Evolutionary conservation across 2,113 vertebrate species (phyloP).

Genomic region (Peromyscus maniculatus): DNA sequence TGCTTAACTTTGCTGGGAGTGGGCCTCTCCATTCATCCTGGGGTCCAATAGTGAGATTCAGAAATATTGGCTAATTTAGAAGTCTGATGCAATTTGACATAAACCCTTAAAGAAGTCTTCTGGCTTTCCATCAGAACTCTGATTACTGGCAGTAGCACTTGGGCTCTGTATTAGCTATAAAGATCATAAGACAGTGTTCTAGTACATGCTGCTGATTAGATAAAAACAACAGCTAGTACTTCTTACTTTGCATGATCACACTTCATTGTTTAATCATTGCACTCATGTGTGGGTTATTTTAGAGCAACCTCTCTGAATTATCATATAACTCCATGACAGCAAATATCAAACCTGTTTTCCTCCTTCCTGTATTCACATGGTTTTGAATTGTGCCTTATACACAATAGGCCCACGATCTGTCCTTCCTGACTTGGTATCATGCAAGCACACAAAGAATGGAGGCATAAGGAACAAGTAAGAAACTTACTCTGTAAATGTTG

Average conservation of each 20-base stretch:
- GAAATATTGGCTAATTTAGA: neutral
- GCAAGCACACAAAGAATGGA: neutral
- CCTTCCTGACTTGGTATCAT: constrained; percentile 3
- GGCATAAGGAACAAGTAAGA: neutral
- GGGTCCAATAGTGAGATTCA: neutral
- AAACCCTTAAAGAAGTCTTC: neutral
- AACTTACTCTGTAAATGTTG: neutral
- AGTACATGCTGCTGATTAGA: constrained; percentile 23
- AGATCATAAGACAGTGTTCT: neutral
- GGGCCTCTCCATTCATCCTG: neutral
- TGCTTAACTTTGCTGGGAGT: constrained; percentile 9
- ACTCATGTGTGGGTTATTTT: neutral
- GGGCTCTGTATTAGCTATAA: neutral
- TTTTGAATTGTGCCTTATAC: neutral
- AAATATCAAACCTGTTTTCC: neutral
- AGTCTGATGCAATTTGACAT: neutral
- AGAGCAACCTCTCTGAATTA: neutral
- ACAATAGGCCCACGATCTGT: neutral
- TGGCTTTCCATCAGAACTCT: constrained; percentile 18
- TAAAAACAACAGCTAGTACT: neutral
- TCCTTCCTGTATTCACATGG: neutral
- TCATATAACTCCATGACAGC: neutral
- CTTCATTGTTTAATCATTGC: constrained; percentile 19
- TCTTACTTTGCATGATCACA: neutral
- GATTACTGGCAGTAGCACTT: neutral